Base-by-base conservation (phyloP, 2,113 vertebrate species). In the Myrmecophaga tridactyla region DNA sequence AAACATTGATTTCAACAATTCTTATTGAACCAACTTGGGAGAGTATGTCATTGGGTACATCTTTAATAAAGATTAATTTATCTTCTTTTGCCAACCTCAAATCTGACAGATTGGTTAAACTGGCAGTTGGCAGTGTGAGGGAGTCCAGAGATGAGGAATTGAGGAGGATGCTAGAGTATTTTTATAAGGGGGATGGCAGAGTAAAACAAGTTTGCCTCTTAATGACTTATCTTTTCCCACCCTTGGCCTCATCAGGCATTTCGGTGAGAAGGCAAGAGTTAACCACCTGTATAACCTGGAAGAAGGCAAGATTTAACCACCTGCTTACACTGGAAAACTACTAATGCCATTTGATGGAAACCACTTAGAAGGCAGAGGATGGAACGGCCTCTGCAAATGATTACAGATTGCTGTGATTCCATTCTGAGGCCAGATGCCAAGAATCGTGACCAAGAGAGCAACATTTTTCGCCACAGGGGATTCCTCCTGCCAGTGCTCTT, bases 361-460 rank as follows among this genome's bases (percentile, higher is more conserved):
- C 21, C 53, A 15, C 31, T 76, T 75, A 29, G 34, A 58, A 90
- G 36, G 39, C 62, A 80, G 51, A 80, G 51, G 56, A 39, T 76
- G 29, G 46, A 88, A 92, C 39, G 81, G 65, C n/a, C 82, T 75
- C 91, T 82, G n/a, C 14, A 77, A 89, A 77, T 82, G 65, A 48
- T 92, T 65, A 85, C 48, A 95, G 92, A 87, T 65, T 78, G 58
- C 41, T 70, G 36, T 29, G 51, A 76, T 75, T 95, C 73, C 36
- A 77, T 62, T 29, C 80, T 39, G n/a, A 53, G n/a, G 70, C 60
- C 43, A 63, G 46, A 43, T 46, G 92, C 80, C 86, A 95, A 95
- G 89, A 92, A 87, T 88, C 53, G 5, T 94, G 92, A 96, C 82
- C 7, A 1, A 84, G 83, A 85, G 75, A 81, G 75, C 70, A 75